A percentile compares a stretch with the other conserved stretches of the same genome.
These are phyloP conservation scores for Hypotaenidia okinawae DNA, from an alignment of 2,797 vertebrate genomes.

Conservation along the genomic window DNA sequence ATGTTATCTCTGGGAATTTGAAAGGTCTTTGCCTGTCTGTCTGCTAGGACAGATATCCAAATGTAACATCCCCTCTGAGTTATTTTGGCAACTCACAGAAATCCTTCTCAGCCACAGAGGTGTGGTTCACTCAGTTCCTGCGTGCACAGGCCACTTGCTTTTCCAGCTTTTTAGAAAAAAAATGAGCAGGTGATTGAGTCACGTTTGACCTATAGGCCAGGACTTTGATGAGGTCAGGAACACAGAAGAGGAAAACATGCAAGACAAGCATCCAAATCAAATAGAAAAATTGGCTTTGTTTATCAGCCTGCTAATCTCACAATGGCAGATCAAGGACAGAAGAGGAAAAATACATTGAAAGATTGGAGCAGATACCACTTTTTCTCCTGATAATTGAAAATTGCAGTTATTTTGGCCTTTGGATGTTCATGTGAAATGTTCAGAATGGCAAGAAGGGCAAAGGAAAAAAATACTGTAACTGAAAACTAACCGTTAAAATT, in stretches of 20 bases:
- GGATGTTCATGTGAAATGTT: neutral
- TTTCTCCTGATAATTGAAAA: neutral
- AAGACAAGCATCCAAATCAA: neutral
- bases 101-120: neutral
- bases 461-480: neutral
- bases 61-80: neutral
- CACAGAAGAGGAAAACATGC: neutral
- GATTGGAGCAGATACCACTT: neutral
- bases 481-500: neutral
- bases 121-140: neutral
- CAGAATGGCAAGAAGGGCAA: neutral
- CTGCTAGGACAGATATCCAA: neutral
- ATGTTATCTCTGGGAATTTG: neutral
- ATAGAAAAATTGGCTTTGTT: neutral
- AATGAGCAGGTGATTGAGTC: neutral
- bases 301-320: slow-evolving; percentile 35
- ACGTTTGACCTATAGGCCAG: neutral
- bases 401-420: neutral
- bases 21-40: neutral
- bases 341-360: neutral
- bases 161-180: neutral
- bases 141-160: neutral
- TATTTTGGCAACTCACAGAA: neutral
- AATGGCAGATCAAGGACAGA: neutral
- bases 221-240: neutral